Conservation (phyloP, 2,113 vertebrate species). For the Melanerpes formicivorus region DNA sequence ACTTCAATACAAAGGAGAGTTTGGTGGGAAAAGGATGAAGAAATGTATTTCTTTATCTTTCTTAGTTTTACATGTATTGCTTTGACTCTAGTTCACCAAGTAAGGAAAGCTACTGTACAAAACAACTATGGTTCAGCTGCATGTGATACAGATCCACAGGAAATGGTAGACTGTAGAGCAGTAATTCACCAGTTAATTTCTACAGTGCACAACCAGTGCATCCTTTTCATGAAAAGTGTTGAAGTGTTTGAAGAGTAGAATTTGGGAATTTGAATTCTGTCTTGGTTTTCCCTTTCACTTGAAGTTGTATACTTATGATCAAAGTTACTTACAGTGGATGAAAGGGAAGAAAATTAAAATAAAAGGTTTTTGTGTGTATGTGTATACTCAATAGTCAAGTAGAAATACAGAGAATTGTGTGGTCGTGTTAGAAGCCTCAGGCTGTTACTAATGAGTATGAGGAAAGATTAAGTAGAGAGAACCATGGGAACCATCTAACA, state of each 20-base stretch:
- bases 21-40: not conserved
- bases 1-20: not conserved
- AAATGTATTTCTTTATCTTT: not conserved
- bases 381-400: not conserved
- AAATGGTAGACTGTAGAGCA: not conserved
- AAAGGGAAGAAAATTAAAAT: not conserved
- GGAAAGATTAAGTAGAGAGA: constrained; percentile 8
- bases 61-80: not conserved
- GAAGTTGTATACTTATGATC: not conserved
- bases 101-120: not conserved
- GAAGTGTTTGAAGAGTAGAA: not conserved
- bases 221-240: not conserved
- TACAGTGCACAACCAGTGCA: not conserved
- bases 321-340: not conserved
- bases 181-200: not conserved
- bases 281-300: not conserved
- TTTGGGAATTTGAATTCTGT: not conserved
- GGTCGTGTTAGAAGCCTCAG: constrained; percentile 6
- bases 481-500: constrained; percentile 59
- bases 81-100: not conserved
- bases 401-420: not conserved
- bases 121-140: not conserved
- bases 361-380: not conserved
- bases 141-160: not conserved
- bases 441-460: not conserved